Conservation (phyloP, 2,113 vertebrate species). For the Epinephelus moara region DNA sequence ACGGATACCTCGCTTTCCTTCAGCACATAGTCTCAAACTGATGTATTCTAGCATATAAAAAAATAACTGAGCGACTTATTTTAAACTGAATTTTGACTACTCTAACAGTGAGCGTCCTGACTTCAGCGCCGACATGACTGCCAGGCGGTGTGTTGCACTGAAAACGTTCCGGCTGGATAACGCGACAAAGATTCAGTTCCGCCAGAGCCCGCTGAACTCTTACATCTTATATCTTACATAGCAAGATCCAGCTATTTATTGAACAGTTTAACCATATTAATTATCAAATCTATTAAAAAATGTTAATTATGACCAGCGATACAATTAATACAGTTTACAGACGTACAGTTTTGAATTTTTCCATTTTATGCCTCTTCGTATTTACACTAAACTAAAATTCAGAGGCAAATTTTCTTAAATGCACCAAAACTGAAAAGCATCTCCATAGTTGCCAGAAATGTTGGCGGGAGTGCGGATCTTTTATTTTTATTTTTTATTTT, state of each 20-base stretch:
- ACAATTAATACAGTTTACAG: too few species aligned
- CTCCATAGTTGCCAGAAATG: too few species aligned
- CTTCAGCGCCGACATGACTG: slow-evolving; percentile 72
- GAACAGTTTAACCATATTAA: background rate
- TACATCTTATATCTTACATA: too few species aligned
- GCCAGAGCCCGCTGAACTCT: too few species aligned
- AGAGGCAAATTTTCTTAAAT: too few species aligned
- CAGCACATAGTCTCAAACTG: slow-evolving; percentile 40
- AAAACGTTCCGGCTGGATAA: slow-evolving; percentile 50
- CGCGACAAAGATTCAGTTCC: slow-evolving; percentile 38
- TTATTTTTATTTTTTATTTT: too few species aligned
- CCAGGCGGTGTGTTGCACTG: slow-evolving; percentile 57
- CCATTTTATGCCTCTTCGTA: too few species aligned
- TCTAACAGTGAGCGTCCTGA: slow-evolving; percentile 37
- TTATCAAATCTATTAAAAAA: background rate
- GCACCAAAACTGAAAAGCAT: too few species aligned
- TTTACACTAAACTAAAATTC: too few species aligned
- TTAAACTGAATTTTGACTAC: slow-evolving; percentile 31
- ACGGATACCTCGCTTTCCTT: slow-evolving; percentile 3
- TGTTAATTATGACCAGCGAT: too few species aligned
- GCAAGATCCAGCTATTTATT: background rate
- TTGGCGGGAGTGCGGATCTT: too few species aligned
- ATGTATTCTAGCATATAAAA: background rate
- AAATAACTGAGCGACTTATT: slow-evolving; percentile 15
- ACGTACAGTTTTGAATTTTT: too few species aligned